phyloP scores from a whole-genome alignment of 30 jellyfish, hydroid and myxozoan genomes.

The Chrysaora quinquecirrha region DNA sequence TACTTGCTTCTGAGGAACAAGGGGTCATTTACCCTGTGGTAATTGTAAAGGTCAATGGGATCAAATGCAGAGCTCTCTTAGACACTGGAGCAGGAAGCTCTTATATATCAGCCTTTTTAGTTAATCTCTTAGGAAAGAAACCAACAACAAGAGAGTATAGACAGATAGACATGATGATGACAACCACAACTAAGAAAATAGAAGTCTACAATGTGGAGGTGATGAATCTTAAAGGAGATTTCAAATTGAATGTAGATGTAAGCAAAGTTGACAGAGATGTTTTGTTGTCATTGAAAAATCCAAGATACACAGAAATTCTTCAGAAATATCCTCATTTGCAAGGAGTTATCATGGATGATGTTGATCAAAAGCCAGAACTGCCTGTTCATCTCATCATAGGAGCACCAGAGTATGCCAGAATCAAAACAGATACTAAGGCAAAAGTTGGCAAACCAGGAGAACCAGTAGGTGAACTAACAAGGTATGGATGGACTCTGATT shows the following conservation, averaged over 20 bases:
- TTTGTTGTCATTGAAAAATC: slow-evolving; percentile 51
- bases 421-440: not conserved
- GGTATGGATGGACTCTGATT: slow-evolving; percentile 19
- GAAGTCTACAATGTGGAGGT: slow-evolving; percentile 53
- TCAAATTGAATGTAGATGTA: slow-evolving; percentile 42
- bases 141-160: slow-evolving; percentile 57
- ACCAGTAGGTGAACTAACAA: slow-evolving; percentile 40
- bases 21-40: slow-evolving; percentile 48
- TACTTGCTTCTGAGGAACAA: slow-evolving; percentile 46
- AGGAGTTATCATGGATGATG: slow-evolving; percentile 45
- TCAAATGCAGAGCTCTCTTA: slow-evolving; percentile 62
- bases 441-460: slow-evolving; percentile 23
- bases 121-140: slow-evolving; percentile 18
- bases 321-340: slow-evolving; percentile 35
- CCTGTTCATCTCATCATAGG: not conserved
- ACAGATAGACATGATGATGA: slow-evolving; percentile 73
- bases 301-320: slow-evolving; percentile 15
- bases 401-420: not conserved
- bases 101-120: slow-evolving; percentile 61
- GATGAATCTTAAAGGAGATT: slow-evolving; percentile 35
- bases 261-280: slow-evolving; percentile 57
- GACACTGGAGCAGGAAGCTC: slow-evolving; percentile 82
- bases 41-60: slow-evolving; percentile 52
- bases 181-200: slow-evolving; percentile 37
- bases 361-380: not conserved